A percentile compares a stretch with the other conserved stretches of the same genome.
phyloP scores from a whole-genome alignment of 2,797 vertebrate genomes.

The Urocyon cinereoargenteus region DNA sequence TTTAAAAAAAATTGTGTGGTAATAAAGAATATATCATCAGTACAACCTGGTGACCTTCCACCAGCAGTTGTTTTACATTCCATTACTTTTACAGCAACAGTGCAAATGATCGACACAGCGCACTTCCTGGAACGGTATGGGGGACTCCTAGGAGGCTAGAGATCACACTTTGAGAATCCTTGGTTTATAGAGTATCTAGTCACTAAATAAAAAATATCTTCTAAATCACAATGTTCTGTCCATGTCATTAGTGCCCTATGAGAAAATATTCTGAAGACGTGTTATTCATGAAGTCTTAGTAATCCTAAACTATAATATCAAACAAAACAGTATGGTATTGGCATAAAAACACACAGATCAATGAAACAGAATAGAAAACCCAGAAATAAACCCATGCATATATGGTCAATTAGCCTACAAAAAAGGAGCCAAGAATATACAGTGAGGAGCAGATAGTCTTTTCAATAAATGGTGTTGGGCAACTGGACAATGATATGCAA shows the following conservation, averaged over 20 bases:
- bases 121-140: not conserved
- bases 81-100: not conserved
- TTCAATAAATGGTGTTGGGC: not conserved
- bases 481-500: not conserved
- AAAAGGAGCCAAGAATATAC: not conserved
- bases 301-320: constrained; percentile 14
- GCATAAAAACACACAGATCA: not conserved
- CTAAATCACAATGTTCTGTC: constrained; percentile 22
- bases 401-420: not conserved
- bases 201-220: constrained; percentile 23
- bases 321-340: not conserved
- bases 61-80: not conserved
- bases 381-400: not conserved
- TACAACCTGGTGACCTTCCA: not conserved
- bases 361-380: not conserved
- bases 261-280: constrained; percentile 13
- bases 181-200: not conserved
- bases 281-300: constrained; percentile 20
- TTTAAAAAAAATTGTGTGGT: not conserved
- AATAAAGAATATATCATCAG: constrained; percentile 17
- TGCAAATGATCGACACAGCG: not conserved
- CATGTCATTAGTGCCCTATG: not conserved
- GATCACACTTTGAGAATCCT: not conserved
- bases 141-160: not conserved
- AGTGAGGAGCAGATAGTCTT: not conserved